Evolutionary conservation across 2,113 vertebrate species (phyloP).

Genomic region (Thermophis baileyi): DNA sequence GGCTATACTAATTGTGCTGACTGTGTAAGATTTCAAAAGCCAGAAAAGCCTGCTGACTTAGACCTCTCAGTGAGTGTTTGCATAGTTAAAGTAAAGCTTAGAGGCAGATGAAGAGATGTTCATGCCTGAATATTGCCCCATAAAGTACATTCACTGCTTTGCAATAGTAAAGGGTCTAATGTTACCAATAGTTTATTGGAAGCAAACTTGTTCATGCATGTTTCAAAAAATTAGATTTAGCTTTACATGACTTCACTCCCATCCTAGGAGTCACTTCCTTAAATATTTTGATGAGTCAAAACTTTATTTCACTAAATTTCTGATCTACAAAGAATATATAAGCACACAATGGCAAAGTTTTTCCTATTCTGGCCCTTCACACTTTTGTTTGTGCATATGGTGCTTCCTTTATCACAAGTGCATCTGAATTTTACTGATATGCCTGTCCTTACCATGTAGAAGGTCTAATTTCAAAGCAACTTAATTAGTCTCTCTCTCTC

Average conservation of each 20-base stretch:
- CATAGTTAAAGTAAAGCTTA: background rate
- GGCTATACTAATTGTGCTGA: background rate
- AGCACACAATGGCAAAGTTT: background rate
- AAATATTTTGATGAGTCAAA: background rate
- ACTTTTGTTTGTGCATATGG: background rate
- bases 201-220: background rate
- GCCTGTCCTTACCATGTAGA: background rate
- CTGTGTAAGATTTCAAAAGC: background rate
- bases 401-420: background rate
- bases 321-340: background rate
- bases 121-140: background rate
- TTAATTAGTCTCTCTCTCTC: too few relatives aligned
- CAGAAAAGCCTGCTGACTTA: background rate
- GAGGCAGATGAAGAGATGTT: background rate
- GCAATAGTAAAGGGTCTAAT: background rate
- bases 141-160: background rate
- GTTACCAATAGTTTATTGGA: background rate
- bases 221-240: background rate
- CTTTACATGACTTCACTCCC: background rate
- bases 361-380: background rate
- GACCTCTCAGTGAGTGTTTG: background rate
- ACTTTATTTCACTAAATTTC: background rate
- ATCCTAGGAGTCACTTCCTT: background rate
- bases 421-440: background rate
- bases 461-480: background rate